Evolutionary conservation across 2,113 vertebrate genomes (phyloP), one percentile per base, ranked within the genome.

Genomic region (Silurus glanis): DNA sequence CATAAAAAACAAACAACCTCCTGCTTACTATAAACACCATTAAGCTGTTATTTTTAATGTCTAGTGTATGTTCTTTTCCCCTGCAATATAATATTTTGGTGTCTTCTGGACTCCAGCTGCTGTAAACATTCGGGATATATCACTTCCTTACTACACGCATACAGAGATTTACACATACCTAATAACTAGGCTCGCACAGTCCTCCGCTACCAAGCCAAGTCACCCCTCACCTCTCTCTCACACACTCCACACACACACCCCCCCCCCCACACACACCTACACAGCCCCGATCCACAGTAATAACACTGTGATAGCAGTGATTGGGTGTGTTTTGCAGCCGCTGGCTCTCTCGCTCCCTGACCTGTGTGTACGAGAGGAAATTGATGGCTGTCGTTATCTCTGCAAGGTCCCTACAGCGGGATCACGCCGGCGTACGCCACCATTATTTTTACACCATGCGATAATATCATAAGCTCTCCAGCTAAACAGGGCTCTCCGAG

Each of bases 341-440:
- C 62, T 76, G 69, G 69, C 76, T 87, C 58, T 79, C 74, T 85
- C 59, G 62, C 62, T 80, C 76, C 37, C 86, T 66, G 71, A 66
- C 86, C 47, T 62, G 71, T 87, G 80, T 83, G 58, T 86, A 67
- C 71, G 76, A 86, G 64, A 83, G 64, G 66, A 80, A 80, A 71
- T 69, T 80, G 76, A 83, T 83, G 81, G 71, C 74, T 64, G 69
- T 88, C 72, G 75, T 83, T 88, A 84, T 88, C 84, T 83, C 84
- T 37, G 74, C 61, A 67, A 72, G 49, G 59, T 79, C 84, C 84
- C 84, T 85, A 61, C 84, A 85, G 74, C 74, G 61, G 84, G 74
- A 85, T 85, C 84, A 79, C 25, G 59, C 72, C 23, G 58, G 37
- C 59, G 16, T 47, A 85, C 47, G 53, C 45, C 58, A n/a, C 72